Conservation (phyloP, 2,797 vertebrate species). For the Pristis pectinata region DNA sequence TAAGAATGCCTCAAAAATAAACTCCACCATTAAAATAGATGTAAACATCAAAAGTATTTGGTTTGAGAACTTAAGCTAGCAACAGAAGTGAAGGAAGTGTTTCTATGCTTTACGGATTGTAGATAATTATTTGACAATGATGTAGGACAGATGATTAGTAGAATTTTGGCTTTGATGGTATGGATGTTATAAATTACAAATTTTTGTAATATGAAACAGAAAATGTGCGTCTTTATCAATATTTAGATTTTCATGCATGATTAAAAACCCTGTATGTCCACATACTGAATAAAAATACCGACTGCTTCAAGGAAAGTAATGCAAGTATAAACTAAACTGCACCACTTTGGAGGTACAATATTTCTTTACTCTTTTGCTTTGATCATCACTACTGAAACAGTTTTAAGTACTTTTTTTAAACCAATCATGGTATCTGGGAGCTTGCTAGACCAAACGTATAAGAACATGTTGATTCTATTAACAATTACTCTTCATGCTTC, state of each 20-base stretch:
- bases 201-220: not conserved
- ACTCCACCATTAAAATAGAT: not conserved
- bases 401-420: not conserved
- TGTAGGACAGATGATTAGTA: not conserved
- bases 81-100: not conserved
- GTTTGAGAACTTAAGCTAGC: not conserved
- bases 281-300: not conserved
- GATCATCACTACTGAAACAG: not conserved
- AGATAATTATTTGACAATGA: not conserved
- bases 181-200: not conserved
- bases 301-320: not conserved
- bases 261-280: not conserved
- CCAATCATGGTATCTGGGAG: not conserved
- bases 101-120: not conserved
- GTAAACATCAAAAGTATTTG: not conserved
- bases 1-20: not conserved
- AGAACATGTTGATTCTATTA: not conserved
- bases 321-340: not conserved
- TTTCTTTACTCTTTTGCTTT: not conserved
- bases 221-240: not conserved
- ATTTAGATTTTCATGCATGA: not conserved
- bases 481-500: not conserved
- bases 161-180: not conserved
- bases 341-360: not conserved
- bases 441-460: not conserved